Base-by-base conservation (phyloP, 2,113 vertebrate species). In the Triplophysa dalaica region DNA sequence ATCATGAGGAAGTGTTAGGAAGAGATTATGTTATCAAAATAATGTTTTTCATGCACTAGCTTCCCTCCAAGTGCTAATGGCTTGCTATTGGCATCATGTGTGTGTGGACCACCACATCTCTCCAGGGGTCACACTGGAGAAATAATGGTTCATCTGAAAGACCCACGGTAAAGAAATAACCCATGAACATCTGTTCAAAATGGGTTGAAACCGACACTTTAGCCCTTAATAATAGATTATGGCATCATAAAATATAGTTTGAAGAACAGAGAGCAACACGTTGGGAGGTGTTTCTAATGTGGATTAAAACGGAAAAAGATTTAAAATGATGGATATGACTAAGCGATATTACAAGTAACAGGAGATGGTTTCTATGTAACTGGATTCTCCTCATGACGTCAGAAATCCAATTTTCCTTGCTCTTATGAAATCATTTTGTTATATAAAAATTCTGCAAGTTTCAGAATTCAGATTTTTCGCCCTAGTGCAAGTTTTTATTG, bases 61-160 rank as follows among this genome's bases (percentile, higher is more conserved):
- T 69, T 77, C 29, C 29, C 38, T 54, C 58, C 7, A 29, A 75
- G 29, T 61, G 69, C 69, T 78, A 80, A 78, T 81, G 78, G 63
- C 58, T 61, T 75, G 21, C 14, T 80, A 80, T 79, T 84, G 80
- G 78, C 63, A 74, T 70, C 50, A 33, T 77, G 78, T 45, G 61
- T 38, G 24, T 69, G 8, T 61, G 66, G 65, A 60, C 21, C 38
- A 62, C 3, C 50, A 58, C 26, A 41, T 17, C 38, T 79, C 38
- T 60, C 45, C 58, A 48, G 66, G 8, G 19, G 38, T 41, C 24
- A 29, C 6, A 16, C 13, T 52, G 73, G 21, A 48, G 60, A 45
- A 56, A 52, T 60, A 64, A 50, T 38, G 54, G 26, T 63, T 77
- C 29, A 24, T 50, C 67, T 64, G 54, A 81, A 50, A 73, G 56